Conservation (phyloP, 2,888 invertebrate species). For the Drosophila fulvimacula region DNA sequence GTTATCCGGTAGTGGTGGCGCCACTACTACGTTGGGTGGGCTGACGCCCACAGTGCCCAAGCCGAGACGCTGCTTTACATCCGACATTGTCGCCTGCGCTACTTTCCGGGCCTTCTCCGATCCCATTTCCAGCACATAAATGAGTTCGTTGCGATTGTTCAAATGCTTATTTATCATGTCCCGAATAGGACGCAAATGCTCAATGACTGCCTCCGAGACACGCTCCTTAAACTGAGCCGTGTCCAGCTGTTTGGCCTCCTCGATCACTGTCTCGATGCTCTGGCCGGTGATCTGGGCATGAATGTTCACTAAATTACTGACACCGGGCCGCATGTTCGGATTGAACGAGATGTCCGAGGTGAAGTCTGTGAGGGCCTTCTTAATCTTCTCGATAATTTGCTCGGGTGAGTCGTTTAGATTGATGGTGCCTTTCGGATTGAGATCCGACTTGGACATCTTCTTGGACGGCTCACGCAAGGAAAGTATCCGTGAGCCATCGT, state of each 20-base stretch:
- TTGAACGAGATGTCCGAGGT: slow-evolving; percentile 93
- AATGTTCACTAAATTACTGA: slow-evolving; percentile 94
- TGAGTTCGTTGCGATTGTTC: slow-evolving; percentile 87
- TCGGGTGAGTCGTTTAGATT: slow-evolving; percentile 91
- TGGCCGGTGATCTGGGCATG: slow-evolving; percentile 91
- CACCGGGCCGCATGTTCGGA: slow-evolving; percentile 91
- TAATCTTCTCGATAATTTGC: slow-evolving; percentile 89
- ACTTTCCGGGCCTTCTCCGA: slow-evolving; percentile 87
- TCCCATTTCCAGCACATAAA: slow-evolving; percentile 88
- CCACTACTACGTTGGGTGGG: slow-evolving; percentile 45
- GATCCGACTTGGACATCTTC: slow-evolving; percentile 99
- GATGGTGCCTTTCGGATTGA: slow-evolving; percentile 91
- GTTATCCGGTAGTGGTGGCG: slow-evolving; percentile 51
- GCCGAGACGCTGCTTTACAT: slow-evolving; percentile 88
- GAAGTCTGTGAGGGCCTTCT: slow-evolving; percentile 96
- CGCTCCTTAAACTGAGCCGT: slow-evolving; percentile 91
- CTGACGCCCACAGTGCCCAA: slow-evolving; percentile 67
- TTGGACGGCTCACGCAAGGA: slow-evolving; percentile 94
- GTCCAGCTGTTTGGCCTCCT: slow-evolving; percentile 88
- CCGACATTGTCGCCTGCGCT: slow-evolving; percentile 88
- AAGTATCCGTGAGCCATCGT: slow-evolving; percentile 87
- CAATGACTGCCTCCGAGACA: slow-evolving; percentile 90
- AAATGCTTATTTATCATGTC: slow-evolving; percentile 86
- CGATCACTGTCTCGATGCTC: slow-evolving; percentile 89
- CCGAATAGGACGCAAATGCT: slow-evolving; percentile 90